Evolutionary conservation across 2,113 vertebrate genomes (phyloP).

Genomic region (Phalacrocorax aristotelis): DNA sequence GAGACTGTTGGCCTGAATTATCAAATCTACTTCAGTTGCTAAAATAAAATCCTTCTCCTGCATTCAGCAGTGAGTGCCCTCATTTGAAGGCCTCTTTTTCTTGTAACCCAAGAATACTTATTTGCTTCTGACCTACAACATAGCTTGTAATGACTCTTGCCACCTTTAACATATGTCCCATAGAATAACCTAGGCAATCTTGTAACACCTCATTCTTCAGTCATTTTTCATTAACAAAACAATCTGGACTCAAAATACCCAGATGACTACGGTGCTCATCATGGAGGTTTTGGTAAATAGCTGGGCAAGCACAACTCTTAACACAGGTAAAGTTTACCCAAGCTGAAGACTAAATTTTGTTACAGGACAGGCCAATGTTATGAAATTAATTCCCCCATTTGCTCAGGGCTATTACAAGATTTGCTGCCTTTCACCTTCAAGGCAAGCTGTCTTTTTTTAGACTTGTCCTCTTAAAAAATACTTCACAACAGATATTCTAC

Average conservation of each 20-base stretch:
- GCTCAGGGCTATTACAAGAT: background rate
- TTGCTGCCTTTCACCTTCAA: background rate
- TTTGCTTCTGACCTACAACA: background rate
- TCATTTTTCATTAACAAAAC: background rate
- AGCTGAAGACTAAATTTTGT: background rate
- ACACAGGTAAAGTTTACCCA: background rate
- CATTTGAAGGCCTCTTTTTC: background rate
- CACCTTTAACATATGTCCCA: background rate
- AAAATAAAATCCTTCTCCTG: conserved; percentile 26
- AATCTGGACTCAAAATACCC: background rate
- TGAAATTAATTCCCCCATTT: background rate
- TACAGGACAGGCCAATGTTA: background rate
- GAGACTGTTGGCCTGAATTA: conserved; percentile 24
- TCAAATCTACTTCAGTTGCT: background rate
- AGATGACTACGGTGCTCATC: background rate
- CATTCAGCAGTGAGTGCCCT: background rate
- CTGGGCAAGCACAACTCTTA: background rate
- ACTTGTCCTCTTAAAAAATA: background rate
- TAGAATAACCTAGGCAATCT: background rate
- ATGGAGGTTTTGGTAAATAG: background rate
- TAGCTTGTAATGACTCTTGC: background rate
- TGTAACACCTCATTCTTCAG: background rate
- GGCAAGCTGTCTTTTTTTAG: background rate
- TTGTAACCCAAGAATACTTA: background rate
- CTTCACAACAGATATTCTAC: background rate